Conservation (phyloP, 2,888 invertebrate genomes). For the Orthonychiurus folsomi region DNA sequence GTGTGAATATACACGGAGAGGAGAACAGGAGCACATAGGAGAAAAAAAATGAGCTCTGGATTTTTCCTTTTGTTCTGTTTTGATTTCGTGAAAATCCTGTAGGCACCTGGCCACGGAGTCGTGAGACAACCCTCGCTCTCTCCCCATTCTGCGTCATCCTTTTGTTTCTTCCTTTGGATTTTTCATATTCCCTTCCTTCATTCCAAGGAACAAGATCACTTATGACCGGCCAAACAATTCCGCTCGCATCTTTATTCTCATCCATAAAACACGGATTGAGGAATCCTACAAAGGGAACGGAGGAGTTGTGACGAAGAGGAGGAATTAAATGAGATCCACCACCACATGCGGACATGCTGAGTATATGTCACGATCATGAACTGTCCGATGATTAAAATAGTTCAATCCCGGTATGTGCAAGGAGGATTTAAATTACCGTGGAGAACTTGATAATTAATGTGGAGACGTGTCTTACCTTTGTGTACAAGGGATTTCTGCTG, state of each 20-base stretch:
- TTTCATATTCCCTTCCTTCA: background rate
- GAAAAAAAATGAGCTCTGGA: background rate
- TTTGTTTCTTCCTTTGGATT: slow-evolving; percentile 4
- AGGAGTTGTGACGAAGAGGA: no score
- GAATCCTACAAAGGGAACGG: no score
- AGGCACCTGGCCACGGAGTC: slow-evolving; percentile 31
- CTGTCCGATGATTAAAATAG: no score
- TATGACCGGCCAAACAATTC: background rate
- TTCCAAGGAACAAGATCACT: background rate
- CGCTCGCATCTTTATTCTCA: background rate
- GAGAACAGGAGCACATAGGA: background rate
- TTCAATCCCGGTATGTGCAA: no score
- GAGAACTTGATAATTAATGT: no score
- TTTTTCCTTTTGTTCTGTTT: slow-evolving; percentile 29
- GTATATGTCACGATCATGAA: no score
- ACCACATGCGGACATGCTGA: no score
- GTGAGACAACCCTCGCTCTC: slow-evolving; percentile 22
- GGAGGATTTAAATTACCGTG: no score
- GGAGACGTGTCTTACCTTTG: no score
- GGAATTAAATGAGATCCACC: no score
- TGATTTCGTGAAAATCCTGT: slow-evolving; percentile 32
- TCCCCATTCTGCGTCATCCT: background rate
- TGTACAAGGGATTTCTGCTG: no score
- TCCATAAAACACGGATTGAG: no score
- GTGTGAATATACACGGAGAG: background rate